Percentiles rank a stretch among this genome's conserved stretches.
Evolutionary conservation across 2,888 invertebrate species (phyloP).

Genomic region (Clistopyga incitator): DNA sequence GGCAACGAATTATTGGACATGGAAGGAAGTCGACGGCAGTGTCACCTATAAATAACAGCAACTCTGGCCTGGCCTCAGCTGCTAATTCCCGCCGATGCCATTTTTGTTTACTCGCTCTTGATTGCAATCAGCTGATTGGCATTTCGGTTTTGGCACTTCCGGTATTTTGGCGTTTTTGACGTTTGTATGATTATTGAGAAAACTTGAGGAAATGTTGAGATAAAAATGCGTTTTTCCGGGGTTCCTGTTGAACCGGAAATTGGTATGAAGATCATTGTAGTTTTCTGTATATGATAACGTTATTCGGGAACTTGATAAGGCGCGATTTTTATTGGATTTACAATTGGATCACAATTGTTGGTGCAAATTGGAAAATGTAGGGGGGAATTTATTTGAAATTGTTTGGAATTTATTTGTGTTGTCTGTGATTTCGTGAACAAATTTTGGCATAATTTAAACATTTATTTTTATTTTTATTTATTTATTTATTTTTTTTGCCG

Average conservation of each 20-base stretch:
- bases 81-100: conserved; percentile 20
- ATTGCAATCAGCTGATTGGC: background rate
- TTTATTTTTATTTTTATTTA: too few relatives aligned
- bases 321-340: background rate
- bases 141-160: background rate
- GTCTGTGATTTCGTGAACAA: too few relatives aligned
- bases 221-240: background rate
- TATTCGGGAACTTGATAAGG: background rate
- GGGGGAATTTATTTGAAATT: too few relatives aligned
- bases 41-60: conserved; percentile 58
- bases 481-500: too few relatives aligned
- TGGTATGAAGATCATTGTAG: background rate
- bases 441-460: too few relatives aligned
- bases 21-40: conserved; percentile 27
- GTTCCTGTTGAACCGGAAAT: background rate
- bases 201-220: background rate
- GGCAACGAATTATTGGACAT: conserved; percentile 35
- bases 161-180: background rate
- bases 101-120: conserved; percentile 15
- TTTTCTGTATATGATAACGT: conserved; percentile 2
- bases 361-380: too few relatives aligned
- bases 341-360: too few relatives aligned
- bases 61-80: conserved; percentile 28
- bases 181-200: too few relatives aligned
- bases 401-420: too few relatives aligned